phyloP scores from a whole-genome alignment of 2,888 invertebrate species.

The Myopa testacea region DNA sequence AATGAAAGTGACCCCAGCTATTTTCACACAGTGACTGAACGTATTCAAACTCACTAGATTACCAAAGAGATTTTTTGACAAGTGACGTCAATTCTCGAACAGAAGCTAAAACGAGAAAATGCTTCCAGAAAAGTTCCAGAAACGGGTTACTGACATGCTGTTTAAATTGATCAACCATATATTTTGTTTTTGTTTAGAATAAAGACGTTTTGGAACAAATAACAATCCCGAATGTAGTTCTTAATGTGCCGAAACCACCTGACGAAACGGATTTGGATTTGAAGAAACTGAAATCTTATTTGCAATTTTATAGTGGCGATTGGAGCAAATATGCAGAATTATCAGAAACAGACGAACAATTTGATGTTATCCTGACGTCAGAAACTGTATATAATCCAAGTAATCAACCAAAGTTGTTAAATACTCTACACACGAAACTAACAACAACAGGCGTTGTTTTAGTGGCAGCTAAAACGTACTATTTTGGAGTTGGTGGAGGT shows the following conservation, averaged over 20 bases:
- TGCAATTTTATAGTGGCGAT: conserved; percentile 78
- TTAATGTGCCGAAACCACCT: conserved; percentile 70
- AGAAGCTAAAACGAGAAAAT: too few relatives aligned
- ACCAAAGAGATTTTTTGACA: too few relatives aligned
- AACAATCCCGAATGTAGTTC: conserved; percentile 84
- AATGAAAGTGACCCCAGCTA: not conserved
- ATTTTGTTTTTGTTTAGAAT: conserved; percentile 76
- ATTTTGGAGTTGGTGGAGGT: conserved; percentile 96
- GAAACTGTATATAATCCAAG: conserved; percentile 92
- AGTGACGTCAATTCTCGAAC: too few relatives aligned
- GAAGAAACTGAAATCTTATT: conserved; percentile 41
- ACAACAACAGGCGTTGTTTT: conserved; percentile 75
- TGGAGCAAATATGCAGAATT: conserved; percentile 75
- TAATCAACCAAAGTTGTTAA: conserved; percentile 82
- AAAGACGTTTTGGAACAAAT: conserved; percentile 81
- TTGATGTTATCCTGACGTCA: conserved; percentile 88
- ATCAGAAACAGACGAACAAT: conserved; percentile 71
- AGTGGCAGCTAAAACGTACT: conserved; percentile 90
- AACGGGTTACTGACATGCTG: too few relatives aligned
- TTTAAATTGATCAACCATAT: not conserved
- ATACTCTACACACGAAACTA: conserved; percentile 73
- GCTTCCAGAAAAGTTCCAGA: too few relatives aligned
- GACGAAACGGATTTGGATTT: conserved; percentile 33
- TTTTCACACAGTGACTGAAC: not conserved
- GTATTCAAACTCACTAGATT: too few relatives aligned